Evolutionary conservation across 2,797 vertebrate species (phyloP).

Genomic region (Channa striata): DNA sequence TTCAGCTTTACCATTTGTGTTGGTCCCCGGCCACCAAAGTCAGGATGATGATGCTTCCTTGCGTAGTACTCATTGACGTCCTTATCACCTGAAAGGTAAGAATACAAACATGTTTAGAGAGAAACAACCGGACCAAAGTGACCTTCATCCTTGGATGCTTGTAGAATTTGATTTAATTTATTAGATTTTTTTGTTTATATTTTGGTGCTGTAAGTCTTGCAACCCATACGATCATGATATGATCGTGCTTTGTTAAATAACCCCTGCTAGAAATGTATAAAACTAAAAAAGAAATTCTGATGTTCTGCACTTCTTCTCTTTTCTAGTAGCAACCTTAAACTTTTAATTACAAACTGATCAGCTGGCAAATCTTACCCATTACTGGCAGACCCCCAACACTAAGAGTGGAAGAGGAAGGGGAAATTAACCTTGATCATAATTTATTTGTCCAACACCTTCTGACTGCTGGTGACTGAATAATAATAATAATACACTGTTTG

Average conservation of each 20-base stretch:
- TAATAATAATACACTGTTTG: neutral
- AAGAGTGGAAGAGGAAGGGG: too few species aligned
- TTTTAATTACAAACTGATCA: neutral
- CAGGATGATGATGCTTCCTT: conserved; percentile 90
- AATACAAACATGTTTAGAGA: neutral
- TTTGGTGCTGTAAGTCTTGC: neutral
- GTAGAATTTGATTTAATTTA: neutral
- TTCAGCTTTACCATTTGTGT: conserved; percentile 94
- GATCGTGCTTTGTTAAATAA: neutral
- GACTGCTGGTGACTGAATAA: conserved; percentile 1
- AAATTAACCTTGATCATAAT: neutral
- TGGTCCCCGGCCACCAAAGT: conserved; percentile 90
- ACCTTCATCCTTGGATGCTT: neutral
- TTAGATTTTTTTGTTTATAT: too few species aligned
- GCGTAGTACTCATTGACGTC: conserved; percentile 94
- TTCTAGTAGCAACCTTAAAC: neutral
- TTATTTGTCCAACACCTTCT: conserved; percentile 1
- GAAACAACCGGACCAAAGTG: neutral
- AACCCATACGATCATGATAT: conserved; percentile 8
- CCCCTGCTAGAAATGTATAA: neutral
- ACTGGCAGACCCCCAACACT: neutral
- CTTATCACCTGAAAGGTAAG: conserved; percentile 86
- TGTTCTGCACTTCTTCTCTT: too few species aligned
- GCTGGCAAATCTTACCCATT: neutral
- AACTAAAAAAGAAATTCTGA: neutral